Base-by-base conservation (phyloP, 2,113 vertebrate genomes). In the Arvicanthis niloticus region DNA sequence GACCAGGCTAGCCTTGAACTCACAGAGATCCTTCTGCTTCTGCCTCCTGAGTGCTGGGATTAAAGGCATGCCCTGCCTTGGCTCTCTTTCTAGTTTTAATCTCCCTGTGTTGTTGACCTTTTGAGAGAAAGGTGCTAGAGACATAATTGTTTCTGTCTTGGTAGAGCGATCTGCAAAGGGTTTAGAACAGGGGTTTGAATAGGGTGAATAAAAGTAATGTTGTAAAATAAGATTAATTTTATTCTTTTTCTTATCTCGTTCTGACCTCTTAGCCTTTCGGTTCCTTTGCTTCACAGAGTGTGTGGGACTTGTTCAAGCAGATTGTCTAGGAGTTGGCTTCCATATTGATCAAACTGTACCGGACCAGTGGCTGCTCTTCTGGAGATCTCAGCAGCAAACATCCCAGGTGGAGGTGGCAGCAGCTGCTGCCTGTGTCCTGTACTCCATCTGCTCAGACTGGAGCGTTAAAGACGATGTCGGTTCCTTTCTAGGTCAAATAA, bases 51-150 rank as follows among this genome's bases (percentile, higher is more conserved):
- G 67, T 68, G 31, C 67, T 34, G 4, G 67, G 67, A 68, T 68
- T 68, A 68, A 68, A 68, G 67, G 67, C 31, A 34, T 68, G 31
- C 13, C 31, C 65, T 5, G 34, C 12, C 31, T 34, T 68, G 67
- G 67, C 67, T 68, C 31, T 34, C 67, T 68, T 68, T 68, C 67
- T 68, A 68, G 29, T 67, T 72, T 94, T 60, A 26, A 80, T 45
- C 16, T 76, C 40, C 56, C 82, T 77, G 51, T 96, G 90, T 88
- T 53, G 29, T 93, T 92, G 68, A 51, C 53, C 78, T 42, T 88
- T 73, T 24, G 34, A 60, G 53, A 78, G 72, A 56, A 88, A 73
- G n/a, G 31, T 58, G 6, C 62, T 53, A 60, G 48, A 86, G 37
- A 51, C 62, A 29, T 37, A 10, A 45, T 81, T 92, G n/a, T n/a